These are phyloP conservation scores for Scolopax bukidnonensis DNA, from an alignment of 2,797 vertebrate genomes.

Conservation along the genomic window DNA sequence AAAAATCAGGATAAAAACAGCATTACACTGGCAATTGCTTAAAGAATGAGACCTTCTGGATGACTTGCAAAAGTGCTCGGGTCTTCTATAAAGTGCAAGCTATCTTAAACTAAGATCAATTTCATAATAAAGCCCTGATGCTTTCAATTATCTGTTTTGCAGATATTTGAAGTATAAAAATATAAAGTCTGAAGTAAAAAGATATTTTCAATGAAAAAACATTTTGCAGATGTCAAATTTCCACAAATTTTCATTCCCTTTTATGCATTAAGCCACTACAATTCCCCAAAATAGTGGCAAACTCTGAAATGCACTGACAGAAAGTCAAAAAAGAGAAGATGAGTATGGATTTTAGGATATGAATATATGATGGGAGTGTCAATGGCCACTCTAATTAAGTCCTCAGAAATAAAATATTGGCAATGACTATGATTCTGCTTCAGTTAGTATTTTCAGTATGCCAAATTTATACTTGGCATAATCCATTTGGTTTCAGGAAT, in stretches of 20 bases:
- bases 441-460: neutral
- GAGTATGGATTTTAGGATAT: neutral
- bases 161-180: neutral
- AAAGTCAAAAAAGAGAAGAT: neutral
- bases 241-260: neutral
- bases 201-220: neutral
- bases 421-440: neutral
- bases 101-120: neutral
- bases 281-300: neutral
- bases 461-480: neutral
- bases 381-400: neutral
- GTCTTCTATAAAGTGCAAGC: neutral
- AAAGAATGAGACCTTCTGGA: neutral
- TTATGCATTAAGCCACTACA: neutral
- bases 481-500: neutral
- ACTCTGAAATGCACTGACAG: neutral
- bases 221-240: neutral
- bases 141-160: neutral
- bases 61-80: neutral
- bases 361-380: neutral
- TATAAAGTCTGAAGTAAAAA: neutral
- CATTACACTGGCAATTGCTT: neutral
- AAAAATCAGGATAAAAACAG: neutral
- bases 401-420: neutral
- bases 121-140: neutral